Evolutionary conservation across 2,797 vertebrate genomes (phyloP).

Genomic region (Typhlichthys subterraneus): DNA sequence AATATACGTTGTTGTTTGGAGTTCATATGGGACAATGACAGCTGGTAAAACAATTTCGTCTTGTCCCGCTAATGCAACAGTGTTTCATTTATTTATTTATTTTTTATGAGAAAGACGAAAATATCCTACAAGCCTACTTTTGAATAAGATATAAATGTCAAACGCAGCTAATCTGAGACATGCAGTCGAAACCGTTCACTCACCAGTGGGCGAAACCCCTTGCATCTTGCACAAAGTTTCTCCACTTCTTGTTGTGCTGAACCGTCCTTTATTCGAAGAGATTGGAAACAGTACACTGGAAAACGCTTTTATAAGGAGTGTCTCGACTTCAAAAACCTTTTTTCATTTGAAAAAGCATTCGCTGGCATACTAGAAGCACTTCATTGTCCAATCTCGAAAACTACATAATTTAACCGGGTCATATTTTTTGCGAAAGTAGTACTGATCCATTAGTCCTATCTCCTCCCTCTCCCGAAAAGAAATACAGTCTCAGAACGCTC

Average conservation of each 20-base stretch:
- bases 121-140: not conserved
- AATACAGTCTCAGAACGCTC: conserved; percentile 48
- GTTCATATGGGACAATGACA: conserved; percentile 60
- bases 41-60: conserved; percentile 63
- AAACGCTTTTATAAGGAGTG: conserved; percentile 44
- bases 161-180: not conserved
- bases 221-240: conserved; percentile 72
- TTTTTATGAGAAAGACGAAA: conserved; percentile 3
- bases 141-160: not conserved
- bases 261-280: conserved; percentile 34
- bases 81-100: not conserved
- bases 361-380: conserved; percentile 26
- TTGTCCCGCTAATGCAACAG: conserved; percentile 48
- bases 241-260: conserved; percentile 39
- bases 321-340: conserved; percentile 40
- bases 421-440: conserved; percentile 21
- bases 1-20: conserved; percentile 18
- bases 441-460: conserved; percentile 55
- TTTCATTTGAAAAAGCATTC: conserved; percentile 22
- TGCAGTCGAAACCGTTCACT: conserved; percentile 28
- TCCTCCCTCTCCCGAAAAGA: conserved; percentile 60
- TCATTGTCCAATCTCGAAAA: conserved; percentile 31
- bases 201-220: conserved; percentile 70
- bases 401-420: conserved; percentile 27
- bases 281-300: conserved; percentile 42